Percentiles rank a stretch among this genome's conserved stretches.
Evolutionary conservation across 2,113 vertebrate genomes (phyloP).

Genomic region (Caracal caracal): DNA sequence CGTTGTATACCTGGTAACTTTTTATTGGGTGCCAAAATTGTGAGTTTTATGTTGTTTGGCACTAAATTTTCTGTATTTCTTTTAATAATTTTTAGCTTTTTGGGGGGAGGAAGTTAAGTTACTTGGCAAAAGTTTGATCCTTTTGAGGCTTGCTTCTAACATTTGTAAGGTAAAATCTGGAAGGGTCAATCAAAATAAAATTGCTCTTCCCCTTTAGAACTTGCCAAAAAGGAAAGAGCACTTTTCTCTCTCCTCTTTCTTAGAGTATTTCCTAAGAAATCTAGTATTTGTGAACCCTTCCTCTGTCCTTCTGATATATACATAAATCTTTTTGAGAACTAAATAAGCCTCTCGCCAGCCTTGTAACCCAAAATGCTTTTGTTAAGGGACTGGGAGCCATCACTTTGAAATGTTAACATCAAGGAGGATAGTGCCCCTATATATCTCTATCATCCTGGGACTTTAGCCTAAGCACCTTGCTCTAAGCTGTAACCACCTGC

Average conservation of each 20-base stretch:
- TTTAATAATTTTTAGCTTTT: slow-evolving; percentile 39
- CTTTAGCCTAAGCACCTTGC: slow-evolving; percentile 28
- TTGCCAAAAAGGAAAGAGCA: slow-evolving; percentile 24
- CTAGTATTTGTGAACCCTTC: neutral
- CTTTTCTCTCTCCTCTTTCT: slow-evolving; percentile 8
- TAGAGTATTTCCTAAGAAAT: slow-evolving; percentile 37
- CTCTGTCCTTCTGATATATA: slow-evolving; percentile 43
- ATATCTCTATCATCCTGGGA: slow-evolving; percentile 42
- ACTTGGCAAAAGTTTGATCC: slow-evolving; percentile 20
- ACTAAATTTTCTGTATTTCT: slow-evolving; percentile 33
- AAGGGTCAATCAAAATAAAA: slow-evolving; percentile 60
- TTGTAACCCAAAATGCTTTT: slow-evolving; percentile 55
- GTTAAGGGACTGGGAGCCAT: slow-evolving; percentile 38
- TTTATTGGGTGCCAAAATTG: slow-evolving; percentile 15
- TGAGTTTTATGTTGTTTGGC: slow-evolving; percentile 40
- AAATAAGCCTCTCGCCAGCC: slow-evolving; percentile 15
- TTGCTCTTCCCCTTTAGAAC: neutral
- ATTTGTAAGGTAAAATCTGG: slow-evolving; percentile 53
- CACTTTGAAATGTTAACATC: slow-evolving; percentile 55
- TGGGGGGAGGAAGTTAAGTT: neutral
- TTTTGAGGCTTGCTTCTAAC: slow-evolving; percentile 41
- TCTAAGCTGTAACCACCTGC: slow-evolving; percentile 44
- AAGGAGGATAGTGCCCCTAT: slow-evolving; percentile 24
- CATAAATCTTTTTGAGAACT: slow-evolving; percentile 52
- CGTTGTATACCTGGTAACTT: slow-evolving; percentile 36